Evolutionary conservation across 2,888 invertebrate species (phyloP).

Genomic region (Nymphalis polychloros): DNA sequence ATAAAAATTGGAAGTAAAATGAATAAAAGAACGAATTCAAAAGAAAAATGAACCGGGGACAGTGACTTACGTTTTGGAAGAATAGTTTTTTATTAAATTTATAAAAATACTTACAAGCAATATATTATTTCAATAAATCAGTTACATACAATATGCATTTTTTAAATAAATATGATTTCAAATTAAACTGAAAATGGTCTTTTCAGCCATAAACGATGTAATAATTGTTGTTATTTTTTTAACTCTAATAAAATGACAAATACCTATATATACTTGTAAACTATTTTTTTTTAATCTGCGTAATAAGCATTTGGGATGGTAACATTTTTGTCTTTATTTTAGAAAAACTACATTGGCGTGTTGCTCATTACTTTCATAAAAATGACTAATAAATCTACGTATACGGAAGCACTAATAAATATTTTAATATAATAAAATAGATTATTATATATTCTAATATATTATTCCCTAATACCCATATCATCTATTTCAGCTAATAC

Average conservation of each 20-base stretch:
- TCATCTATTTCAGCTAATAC: slow-evolving; percentile 19
- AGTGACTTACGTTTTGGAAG: too few relatives aligned
- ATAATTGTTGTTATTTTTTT: too few relatives aligned
- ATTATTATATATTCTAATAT: slow-evolving; percentile 50
- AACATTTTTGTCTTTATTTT: slow-evolving; percentile 12
- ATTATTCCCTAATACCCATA: slow-evolving; percentile 32
- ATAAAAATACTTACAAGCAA: too few relatives aligned
- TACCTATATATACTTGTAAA: not conserved
- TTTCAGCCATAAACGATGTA: too few relatives aligned
- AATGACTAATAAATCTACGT: slow-evolving; percentile 27
- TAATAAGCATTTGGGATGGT: slow-evolving; percentile 9
- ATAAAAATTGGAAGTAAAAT: too few relatives aligned
- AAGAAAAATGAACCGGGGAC: too few relatives aligned
- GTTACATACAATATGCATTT: too few relatives aligned
- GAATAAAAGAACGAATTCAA: too few relatives aligned
- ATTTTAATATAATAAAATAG: slow-evolving; percentile 49
- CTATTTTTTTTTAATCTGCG: not conserved
- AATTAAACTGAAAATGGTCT: too few relatives aligned
- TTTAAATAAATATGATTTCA: too few relatives aligned
- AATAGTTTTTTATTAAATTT: too few relatives aligned
- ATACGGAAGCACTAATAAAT: slow-evolving; percentile 71
- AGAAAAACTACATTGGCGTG: slow-evolving; percentile 17
- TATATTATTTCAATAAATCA: too few relatives aligned
- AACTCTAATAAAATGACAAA: not conserved
- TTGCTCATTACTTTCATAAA: slow-evolving; percentile 13